Percentiles rank a stretch among this genome's conserved stretches.
These are phyloP conservation scores for Chironomus striatipennis DNA, from an alignment of 1,140 invertebrate species.

Conservation along the genomic window DNA sequence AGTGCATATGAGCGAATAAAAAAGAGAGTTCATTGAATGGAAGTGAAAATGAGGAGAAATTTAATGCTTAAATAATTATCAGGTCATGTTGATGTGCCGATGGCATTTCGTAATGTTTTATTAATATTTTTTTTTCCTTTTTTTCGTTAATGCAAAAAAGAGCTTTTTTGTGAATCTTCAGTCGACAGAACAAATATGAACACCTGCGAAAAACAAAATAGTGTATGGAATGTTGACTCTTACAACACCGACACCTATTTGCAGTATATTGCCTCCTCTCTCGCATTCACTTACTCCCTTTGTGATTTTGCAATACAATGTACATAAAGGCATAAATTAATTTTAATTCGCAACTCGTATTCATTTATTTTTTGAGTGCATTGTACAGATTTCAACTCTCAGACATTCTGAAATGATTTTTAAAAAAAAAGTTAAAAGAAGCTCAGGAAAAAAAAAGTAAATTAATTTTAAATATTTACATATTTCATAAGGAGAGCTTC, in stretches of 20 bases:
- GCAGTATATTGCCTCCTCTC: neutral
- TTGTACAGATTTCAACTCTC: slow-evolving; percentile 1
- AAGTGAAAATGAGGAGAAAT: neutral
- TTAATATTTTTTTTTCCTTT: neutral
- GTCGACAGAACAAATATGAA: slow-evolving; percentile 7
- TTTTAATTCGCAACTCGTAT: neutral
- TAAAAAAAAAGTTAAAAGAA: neutral
- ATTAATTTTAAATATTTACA: slow-evolving; percentile 3
- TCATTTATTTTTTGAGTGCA: slow-evolving; percentile 1
- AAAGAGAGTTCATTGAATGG: neutral
- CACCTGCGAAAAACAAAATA: neutral
- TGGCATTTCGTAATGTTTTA: neutral
- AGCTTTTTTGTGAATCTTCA: neutral
- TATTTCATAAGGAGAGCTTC: neutral
- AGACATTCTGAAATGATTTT: neutral
- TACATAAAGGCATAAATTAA: neutral
- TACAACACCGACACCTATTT: neutral
- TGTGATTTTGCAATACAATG: neutral
- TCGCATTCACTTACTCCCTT: neutral
- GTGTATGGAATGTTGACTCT: neutral
- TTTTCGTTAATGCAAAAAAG: neutral
- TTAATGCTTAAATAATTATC: neutral
- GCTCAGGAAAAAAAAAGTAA: neutral
- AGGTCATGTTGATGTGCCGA: neutral
- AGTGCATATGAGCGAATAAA: no score